phyloP scores from a whole-genome alignment of 64 coral and sea anemone species.

The Catalaphyllia jardinei region DNA sequence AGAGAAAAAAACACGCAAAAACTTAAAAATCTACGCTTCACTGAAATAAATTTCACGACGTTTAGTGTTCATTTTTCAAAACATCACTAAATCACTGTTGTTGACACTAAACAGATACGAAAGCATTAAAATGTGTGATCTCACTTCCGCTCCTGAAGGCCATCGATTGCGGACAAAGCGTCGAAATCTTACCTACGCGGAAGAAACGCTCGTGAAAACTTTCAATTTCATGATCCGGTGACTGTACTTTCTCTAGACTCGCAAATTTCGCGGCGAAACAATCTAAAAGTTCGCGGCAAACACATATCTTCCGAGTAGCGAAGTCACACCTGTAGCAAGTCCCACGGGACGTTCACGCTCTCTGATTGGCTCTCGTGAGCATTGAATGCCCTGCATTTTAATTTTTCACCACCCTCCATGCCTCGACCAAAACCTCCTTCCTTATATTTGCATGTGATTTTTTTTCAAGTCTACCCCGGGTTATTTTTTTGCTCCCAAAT shows the following conservation, averaged over 20 bases:
- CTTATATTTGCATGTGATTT: constrained; percentile 24
- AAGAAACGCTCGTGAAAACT: neutral
- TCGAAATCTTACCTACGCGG: neutral
- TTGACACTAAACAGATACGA: neutral
- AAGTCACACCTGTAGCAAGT: constrained; percentile 48
- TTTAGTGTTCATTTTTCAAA: neutral
- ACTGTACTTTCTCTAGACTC: neutral
- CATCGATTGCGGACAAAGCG: neutral
- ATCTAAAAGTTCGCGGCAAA: no score
- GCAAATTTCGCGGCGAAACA: constrained; percentile 20
- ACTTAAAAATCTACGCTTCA: no score
- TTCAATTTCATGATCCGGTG: neutral
- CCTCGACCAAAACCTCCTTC: constrained; percentile 4
- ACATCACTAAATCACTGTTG: neutral
- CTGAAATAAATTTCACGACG: neutral
- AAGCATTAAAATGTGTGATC: neutral
- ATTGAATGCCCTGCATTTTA: constrained; percentile 71
- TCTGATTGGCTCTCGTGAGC: constrained; percentile 45
- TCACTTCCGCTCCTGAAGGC: constrained; percentile 23
- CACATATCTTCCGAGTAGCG: neutral
- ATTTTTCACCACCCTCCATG: constrained; percentile 62
- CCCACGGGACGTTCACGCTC: constrained; percentile 17
- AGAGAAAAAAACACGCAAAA: no score
- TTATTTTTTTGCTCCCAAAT: constrained; percentile 42
- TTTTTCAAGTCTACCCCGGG: constrained; percentile 4